Evolutionary conservation across 2,113 vertebrate genomes (phyloP).

Genomic region (Xenotilapia caudafasciata): DNA sequence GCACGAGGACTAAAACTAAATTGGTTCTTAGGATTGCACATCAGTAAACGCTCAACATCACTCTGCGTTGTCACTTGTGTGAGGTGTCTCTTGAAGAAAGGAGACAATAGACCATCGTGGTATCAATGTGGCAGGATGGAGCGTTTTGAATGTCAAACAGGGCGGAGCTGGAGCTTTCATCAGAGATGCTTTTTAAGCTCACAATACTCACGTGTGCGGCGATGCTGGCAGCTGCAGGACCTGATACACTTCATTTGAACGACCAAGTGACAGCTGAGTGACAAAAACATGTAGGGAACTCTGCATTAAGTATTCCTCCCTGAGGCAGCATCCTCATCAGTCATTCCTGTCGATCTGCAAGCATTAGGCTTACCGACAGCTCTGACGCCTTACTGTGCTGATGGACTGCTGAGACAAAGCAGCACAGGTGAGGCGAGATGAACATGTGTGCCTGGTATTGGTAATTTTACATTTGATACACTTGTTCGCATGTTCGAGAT

Average conservation of each 20-base stretch:
- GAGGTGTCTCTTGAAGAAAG: background rate
- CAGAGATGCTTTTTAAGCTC: background rate
- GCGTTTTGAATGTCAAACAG: background rate
- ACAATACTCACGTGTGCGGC: background rate
- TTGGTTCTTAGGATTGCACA: background rate
- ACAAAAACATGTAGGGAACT: background rate
- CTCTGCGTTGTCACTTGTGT: background rate
- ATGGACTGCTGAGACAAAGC: background rate
- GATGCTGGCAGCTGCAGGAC: background rate
- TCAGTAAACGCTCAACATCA: background rate
- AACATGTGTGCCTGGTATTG: background rate
- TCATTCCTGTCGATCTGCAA: background rate
- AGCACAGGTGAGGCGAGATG: background rate
- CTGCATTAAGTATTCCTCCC: background rate
- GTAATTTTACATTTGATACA: background rate
- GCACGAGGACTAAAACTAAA: background rate
- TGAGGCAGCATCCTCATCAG: conserved; percentile 4
- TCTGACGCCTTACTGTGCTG: background rate
- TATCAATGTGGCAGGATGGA: background rate
- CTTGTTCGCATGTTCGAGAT: background rate
- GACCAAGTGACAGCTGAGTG: background rate
- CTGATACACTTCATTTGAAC: background rate
- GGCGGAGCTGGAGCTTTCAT: background rate
- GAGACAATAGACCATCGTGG: background rate
- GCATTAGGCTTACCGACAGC: background rate